Conservation (phyloP, 1,140 invertebrate species). For the Lordiphosa collinella region DNA sequence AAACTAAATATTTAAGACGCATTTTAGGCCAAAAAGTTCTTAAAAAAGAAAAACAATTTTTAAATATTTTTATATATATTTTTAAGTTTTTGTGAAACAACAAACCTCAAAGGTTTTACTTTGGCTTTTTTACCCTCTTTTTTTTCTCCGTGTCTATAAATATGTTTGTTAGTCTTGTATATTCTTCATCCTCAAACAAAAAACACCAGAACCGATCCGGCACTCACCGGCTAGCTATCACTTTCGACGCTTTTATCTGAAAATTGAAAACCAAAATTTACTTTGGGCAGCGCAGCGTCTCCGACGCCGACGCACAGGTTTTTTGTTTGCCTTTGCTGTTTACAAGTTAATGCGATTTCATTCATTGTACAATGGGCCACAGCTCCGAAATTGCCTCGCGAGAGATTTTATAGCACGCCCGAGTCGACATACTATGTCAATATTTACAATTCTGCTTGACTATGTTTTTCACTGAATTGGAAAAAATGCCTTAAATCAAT, state of each 20-base stretch:
- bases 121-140: too few species aligned
- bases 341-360: conserved; percentile 40
- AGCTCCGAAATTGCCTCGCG: conserved; percentile 4
- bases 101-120: too few species aligned
- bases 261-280: conserved; percentile 35
- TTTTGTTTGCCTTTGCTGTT: conserved; percentile 47
- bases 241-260: conserved; percentile 50
- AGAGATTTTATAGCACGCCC: not conserved
- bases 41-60: too few species aligned
- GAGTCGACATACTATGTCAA: too few species aligned
- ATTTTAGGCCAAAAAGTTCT: not conserved
- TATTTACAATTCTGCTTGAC: too few species aligned
- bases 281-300: conserved; percentile 14
- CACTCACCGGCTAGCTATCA: conserved; percentile 16
- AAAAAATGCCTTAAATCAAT: too few species aligned
- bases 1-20: not conserved
- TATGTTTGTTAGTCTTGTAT: conserved; percentile 7
- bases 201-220: conserved; percentile 1
- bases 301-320: not conserved
- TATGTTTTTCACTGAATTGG: too few species aligned
- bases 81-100: too few species aligned
- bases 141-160: not conserved
- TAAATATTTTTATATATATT: too few species aligned
- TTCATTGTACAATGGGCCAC: conserved; percentile 31
- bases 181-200: not conserved